Conservation (phyloP, 2,113 vertebrate genomes). For the Hystrix brachyura region DNA sequence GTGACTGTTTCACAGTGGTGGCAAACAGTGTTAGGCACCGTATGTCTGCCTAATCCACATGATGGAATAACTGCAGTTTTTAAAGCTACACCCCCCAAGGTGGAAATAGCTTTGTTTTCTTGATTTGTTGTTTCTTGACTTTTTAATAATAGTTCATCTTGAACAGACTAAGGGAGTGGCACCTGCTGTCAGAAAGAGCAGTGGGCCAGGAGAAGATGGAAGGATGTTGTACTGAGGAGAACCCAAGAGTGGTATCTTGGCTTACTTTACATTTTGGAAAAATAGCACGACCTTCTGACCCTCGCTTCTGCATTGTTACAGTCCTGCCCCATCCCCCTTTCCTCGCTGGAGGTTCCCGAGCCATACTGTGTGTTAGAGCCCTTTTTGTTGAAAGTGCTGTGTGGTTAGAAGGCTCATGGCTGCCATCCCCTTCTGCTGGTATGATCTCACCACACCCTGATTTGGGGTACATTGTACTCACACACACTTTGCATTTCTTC, state of each 20-base stretch:
- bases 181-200: neutral
- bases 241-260: neutral
- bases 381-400: neutral
- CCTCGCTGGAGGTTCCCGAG: neutral
- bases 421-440: accelerated
- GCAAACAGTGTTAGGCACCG: no score
- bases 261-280: neutral
- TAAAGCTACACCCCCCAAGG: neutral
- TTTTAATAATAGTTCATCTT: neutral
- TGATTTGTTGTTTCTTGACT: neutral
- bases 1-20: neutral
- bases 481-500: neutral
- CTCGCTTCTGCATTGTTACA: neutral
- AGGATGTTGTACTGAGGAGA: neutral
- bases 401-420: accelerated
- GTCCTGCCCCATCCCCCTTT: no score
- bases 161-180: neutral
- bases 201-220: neutral
- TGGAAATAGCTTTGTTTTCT: neutral
- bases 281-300: neutral
- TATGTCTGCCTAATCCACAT: neutral
- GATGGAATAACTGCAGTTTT: neutral
- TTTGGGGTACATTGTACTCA: neutral
- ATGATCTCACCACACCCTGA: neutral
- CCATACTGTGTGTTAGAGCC: accelerated